Evolutionary conservation across 2,888 invertebrate genomes (phyloP), one percentile per base, ranked within the genome.

Genomic region (Polydrusus tereticollis): DNA sequence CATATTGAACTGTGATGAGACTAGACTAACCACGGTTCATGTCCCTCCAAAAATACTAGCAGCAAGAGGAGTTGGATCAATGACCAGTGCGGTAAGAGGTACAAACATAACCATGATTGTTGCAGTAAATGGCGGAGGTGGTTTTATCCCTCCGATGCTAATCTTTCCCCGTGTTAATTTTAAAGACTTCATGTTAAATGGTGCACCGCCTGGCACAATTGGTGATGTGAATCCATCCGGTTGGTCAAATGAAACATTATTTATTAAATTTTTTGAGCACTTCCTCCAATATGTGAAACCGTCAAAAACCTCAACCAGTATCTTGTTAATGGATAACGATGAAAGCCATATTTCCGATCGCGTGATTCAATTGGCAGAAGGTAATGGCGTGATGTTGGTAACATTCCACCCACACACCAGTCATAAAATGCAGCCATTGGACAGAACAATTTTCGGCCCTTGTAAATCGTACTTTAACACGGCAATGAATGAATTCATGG

Each of bases 1-100:
- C 43, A 79, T 79, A 29, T 79, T 73, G 75, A 81, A 81, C 74
- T 59, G 74, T 57, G 80, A 82, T 62, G 78, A 81, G 62, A 80
- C 77, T 45, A 79, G 79, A 21, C 50, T 80, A 47, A 75, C 29
- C 4, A 29, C 7, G 7, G 29, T 29, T 29, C 29, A 80, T 55
- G 67, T 67, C 18, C 79, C 81, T 66, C 75, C 77, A 41, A 79
- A 80, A 74, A 76, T 82, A 38, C 14, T 80, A 16, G 80, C 78
- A 67, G 72, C 77, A 29, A 29, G 7, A 29, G 29, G 29, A 29
- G 72, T 81, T 18, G 78, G 78, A 18, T 23, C 55, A 14, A 70
- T 78, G 55, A 75, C 75, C 4, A 71, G 65, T 3, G 78, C 60
- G 10, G 78, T 79, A 67, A 52, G 77, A 20, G 79, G 78, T 8